Base-by-base conservation (phyloP, 1,140 invertebrate species). In the Tetragnatha versicolor region DNA sequence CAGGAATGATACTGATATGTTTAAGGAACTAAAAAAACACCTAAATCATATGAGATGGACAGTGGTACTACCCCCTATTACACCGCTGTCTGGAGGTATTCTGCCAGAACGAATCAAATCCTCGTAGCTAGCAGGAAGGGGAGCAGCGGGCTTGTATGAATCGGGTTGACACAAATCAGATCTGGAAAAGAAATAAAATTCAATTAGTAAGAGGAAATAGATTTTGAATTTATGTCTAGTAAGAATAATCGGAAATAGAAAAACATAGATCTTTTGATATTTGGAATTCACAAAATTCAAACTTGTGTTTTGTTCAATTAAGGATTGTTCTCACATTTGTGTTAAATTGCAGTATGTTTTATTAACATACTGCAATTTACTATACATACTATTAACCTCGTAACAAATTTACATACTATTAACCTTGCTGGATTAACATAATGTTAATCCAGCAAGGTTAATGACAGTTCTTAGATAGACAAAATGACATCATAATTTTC, bases 11-110 rank as follows among this genome's bases (percentile, higher is more conserved):
- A 53, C 12, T 65, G 73, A 77, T 77, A 77, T 77, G 73, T 77
- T 55, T 39, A 39, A 37, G 22, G 35, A 77, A 66, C 47, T 53
- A 42, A 77, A 65, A 42, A 58, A 22, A 35, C 25, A 35, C n/a
- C 3, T 35, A 5, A 96, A 96, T 80, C 94, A 94, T 17, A 97
- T 94, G 20, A 97, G 89, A 87, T 97, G 94, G 10, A 97, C 88
- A 83, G 97, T 97, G 29, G 93, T 80, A 35, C 79, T 63, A 66
- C n/a, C n/a, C n/a, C n/a, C n/a, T n/a, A n/a, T n/a, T n/a, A n/a
- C n/a, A n/a, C n/a, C n/a, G n/a, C n/a, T n/a, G n/a, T 80, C 79
- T 58, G 66, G 69, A 27, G 79, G 58, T 5, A 73, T 45, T 1
- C 70, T 60, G 20, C 79, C 79, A 47, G 61, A 27, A 27, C 51